phyloP scores from a whole-genome alignment of 2,113 vertebrate genomes.

The Rhea pennata region DNA sequence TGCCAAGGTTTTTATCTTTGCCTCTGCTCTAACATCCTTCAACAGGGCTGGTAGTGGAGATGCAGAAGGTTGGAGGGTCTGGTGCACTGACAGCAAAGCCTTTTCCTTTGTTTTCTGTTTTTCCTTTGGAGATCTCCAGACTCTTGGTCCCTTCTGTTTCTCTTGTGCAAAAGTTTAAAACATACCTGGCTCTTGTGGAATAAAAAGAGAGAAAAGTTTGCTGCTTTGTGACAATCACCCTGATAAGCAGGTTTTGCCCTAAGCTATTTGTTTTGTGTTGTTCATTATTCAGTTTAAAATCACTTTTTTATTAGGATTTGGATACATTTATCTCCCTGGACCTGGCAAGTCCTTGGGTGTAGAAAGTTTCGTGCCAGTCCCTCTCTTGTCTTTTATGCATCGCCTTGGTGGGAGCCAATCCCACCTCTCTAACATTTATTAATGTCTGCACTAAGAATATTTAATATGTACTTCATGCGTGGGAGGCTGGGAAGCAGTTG shows the following conservation, averaged over 20 bases:
- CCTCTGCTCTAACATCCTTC: neutral
- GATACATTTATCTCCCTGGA: neutral
- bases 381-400: neutral
- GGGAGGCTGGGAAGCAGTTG: constrained; percentile 20
- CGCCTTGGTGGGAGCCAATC: neutral
- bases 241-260: neutral
- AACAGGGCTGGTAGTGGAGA: neutral
- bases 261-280: accelerated
- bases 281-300: neutral
- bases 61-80: neutral
- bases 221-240: neutral
- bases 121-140: neutral
- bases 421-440: neutral
- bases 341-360: neutral
- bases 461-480: neutral
- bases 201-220: neutral
- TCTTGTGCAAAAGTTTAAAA: neutral
- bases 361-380: neutral
- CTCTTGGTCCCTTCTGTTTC: neutral
- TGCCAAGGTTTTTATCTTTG: neutral
- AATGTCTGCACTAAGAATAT: neutral
- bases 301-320: neutral
- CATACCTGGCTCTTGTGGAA: neutral
- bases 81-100: accelerated
- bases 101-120: neutral